Conservation (phyloP, 2,888 invertebrate genomes). For the Rhagium mordax region DNA sequence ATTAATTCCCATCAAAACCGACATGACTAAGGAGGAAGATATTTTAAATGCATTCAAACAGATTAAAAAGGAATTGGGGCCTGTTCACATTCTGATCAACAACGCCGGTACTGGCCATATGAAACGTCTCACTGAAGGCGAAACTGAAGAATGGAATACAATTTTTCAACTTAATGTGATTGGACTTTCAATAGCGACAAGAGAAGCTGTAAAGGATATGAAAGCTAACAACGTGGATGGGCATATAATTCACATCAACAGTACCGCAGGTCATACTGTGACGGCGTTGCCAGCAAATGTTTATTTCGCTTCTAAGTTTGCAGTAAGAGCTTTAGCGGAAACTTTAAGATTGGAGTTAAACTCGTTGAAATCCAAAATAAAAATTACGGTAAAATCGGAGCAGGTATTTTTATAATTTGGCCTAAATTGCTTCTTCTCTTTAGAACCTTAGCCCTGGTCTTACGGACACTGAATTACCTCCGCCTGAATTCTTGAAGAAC, state of each 20-base stretch:
- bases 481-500: background rate
- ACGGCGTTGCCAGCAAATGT: slow-evolving; percentile 9
- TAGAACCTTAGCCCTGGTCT: slow-evolving; percentile 18
- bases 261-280: background rate
- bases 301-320: slow-evolving; percentile 25
- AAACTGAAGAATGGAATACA: slow-evolving; percentile 37
- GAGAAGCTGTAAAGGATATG: slow-evolving; percentile 55
- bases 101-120: slow-evolving; percentile 59
- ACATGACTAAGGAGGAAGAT: slow-evolving; percentile 60
- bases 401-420: background rate
- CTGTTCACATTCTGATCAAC: slow-evolving; percentile 63
- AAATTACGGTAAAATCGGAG: slow-evolving; percentile 13
- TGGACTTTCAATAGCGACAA: slow-evolving; percentile 45
- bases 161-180: slow-evolving; percentile 33
- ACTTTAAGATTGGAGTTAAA: slow-evolving; percentile 25
- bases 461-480: background rate
- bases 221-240: slow-evolving; percentile 50
- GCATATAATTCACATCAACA: background rate
- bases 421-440: background rate
- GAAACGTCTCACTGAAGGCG: slow-evolving; percentile 49
- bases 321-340: slow-evolving; percentile 14
- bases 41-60: slow-evolving; percentile 60
- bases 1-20: slow-evolving; percentile 61
- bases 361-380: background rate
- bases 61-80: slow-evolving; percentile 60